These are phyloP conservation scores for Gila orcuttii DNA, from an alignment of 2,113 vertebrate genomes.

Conservation along the genomic window DNA sequence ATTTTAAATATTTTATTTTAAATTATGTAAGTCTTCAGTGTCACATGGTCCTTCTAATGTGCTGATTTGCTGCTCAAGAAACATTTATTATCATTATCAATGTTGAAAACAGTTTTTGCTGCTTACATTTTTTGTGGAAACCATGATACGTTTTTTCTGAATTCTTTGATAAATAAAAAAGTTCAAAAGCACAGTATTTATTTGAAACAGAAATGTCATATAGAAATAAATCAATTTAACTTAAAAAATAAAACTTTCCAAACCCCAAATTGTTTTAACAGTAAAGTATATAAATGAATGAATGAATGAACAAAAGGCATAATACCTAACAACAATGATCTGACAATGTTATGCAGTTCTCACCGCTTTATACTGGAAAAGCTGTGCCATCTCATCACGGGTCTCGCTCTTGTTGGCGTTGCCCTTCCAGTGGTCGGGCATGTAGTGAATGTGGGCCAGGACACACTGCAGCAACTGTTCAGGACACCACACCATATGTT, in stretches of 20 bases:
- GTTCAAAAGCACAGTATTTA: background rate
- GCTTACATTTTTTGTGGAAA: background rate
- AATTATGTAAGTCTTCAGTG: background rate
- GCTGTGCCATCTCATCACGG: slow-evolving; percentile 94
- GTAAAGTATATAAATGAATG: background rate
- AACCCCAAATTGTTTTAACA: background rate
- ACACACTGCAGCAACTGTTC: slow-evolving; percentile 96
- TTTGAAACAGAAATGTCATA: background rate
- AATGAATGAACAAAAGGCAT: background rate
- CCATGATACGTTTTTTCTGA: too few species aligned
- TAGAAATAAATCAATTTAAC: background rate
- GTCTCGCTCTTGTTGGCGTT: slow-evolving; percentile 95
- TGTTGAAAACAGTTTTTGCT: background rate
- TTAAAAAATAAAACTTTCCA: background rate
- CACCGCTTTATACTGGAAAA: slow-evolving; percentile 99
- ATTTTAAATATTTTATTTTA: too few species aligned
- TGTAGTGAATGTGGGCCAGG: slow-evolving; percentile 97
- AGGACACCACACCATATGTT: slow-evolving; percentile 96
- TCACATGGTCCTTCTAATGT: background rate
- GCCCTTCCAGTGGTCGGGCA: slow-evolving; percentile 99
- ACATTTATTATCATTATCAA: background rate
- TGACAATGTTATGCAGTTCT: slow-evolving; percentile 63
- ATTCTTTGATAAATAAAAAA: too few species aligned
- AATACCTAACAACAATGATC: background rate
- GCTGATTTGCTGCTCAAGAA: background rate